These are phyloP conservation scores for silkworm (Bombyx mori) DNA, from an alignment of 1,140 invertebrate species.

Conservation along the genomic window DNA sequence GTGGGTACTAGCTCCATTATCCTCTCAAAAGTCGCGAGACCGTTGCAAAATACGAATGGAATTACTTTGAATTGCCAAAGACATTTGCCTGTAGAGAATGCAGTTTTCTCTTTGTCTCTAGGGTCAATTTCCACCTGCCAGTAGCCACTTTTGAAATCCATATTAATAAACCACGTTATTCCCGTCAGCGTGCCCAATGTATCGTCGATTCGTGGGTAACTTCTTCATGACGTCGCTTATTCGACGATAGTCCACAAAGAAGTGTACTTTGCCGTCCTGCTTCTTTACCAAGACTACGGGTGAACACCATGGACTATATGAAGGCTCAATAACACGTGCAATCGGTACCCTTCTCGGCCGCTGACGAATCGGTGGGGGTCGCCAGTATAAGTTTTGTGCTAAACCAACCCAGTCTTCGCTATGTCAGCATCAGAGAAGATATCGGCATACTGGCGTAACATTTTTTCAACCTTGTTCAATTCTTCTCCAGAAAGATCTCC, in stretches of 20 bases:
- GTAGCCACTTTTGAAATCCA: slow-evolving; percentile 48
- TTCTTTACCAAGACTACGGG: slow-evolving; percentile 19
- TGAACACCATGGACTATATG: no score
- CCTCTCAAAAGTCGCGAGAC: slow-evolving; percentile 25
- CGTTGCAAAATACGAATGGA: slow-evolving; percentile 50
- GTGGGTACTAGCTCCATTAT: slow-evolving; percentile 19
- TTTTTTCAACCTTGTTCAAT: not conserved
- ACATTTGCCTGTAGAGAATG: slow-evolving; percentile 49
- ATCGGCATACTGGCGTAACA: not conserved
- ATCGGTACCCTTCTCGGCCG: no score
- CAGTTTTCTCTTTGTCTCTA: slow-evolving; percentile 44
- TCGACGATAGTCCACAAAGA: slow-evolving; percentile 30
- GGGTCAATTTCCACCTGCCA: slow-evolving; percentile 36
- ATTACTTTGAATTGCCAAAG: slow-evolving; percentile 50
- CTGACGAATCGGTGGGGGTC: no score
- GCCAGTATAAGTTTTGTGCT: no score
- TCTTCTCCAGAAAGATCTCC: not conserved
- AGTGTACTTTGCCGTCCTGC: slow-evolving; percentile 27
- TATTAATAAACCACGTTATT: slow-evolving; percentile 44
- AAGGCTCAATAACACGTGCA: no score
- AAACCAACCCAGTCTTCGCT: not conserved
- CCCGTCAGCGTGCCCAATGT: slow-evolving; percentile 14
- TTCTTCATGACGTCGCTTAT: slow-evolving; percentile 20
- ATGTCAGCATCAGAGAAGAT: not conserved
- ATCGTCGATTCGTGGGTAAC: slow-evolving; percentile 58